Percentiles rank a stretch among this genome's conserved stretches.
Evolutionary conservation across 1,140 invertebrate genomes (phyloP).

Genomic region (Diachasma alloeum): DNA sequence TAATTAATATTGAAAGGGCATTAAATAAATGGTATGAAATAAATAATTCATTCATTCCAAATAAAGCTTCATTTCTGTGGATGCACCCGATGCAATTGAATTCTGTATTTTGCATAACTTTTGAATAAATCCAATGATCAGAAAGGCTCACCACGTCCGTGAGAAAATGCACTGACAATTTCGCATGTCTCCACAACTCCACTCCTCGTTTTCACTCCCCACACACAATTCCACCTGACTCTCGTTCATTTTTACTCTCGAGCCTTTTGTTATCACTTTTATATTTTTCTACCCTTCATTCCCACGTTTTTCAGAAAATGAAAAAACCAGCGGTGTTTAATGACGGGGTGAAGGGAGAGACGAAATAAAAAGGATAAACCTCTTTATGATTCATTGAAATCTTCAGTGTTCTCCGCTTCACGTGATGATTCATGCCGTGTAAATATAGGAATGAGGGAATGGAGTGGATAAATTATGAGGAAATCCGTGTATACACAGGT

Average conservation of each 20-base stretch:
- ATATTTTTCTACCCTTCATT: constrained; percentile 9
- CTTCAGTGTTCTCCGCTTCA: background rate
- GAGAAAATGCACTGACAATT: constrained; percentile 7
- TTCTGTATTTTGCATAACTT: background rate
- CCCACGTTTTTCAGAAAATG: constrained; percentile 1
- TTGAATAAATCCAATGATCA: background rate
- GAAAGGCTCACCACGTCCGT: background rate
- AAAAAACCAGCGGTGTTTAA: background rate
- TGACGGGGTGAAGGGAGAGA: background rate
- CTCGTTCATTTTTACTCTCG: background rate
- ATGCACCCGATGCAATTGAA: too few relatives aligned
- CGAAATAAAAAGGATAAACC: background rate
- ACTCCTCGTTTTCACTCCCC: background rate
- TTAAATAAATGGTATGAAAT: too few relatives aligned
- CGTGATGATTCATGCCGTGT: background rate
- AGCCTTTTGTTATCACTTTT: background rate
- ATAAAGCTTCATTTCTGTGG: too few relatives aligned
- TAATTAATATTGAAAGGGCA: too few relatives aligned
- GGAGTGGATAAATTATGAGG: background rate
- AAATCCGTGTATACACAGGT: constrained; percentile 12
- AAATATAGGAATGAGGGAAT: constrained; percentile 2
- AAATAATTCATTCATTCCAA: too few relatives aligned
- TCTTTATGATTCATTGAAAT: constrained; percentile 15
- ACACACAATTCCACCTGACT: background rate
- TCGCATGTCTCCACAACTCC: constrained; percentile 4